Evolutionary conservation across 2,888 invertebrate species (phyloP).

Genomic region (Eurytoma adleriae): DNA sequence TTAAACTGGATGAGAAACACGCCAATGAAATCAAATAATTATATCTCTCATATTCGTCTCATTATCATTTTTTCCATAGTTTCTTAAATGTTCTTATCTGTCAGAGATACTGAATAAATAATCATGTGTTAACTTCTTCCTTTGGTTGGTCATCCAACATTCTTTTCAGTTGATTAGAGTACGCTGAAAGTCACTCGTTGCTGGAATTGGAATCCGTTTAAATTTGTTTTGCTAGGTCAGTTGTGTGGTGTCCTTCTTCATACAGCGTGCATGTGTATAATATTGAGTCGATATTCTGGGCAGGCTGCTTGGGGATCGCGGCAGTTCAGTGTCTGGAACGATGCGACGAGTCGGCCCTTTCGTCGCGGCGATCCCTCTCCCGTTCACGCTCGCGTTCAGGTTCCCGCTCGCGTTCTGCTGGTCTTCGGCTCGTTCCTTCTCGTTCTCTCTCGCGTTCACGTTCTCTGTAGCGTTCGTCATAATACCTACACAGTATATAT

Average conservation of each 20-base stretch:
- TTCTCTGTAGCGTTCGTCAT: constrained; percentile 91
- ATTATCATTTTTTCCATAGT: constrained; percentile 10
- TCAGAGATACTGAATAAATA: constrained; percentile 54
- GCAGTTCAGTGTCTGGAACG: constrained; percentile 82
- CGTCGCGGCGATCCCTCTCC: constrained; percentile 82
- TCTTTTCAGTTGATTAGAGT: constrained; percentile 45
- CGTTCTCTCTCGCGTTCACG: constrained; percentile 79
- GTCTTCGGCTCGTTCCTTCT: constrained; percentile 78
- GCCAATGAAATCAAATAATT: constrained; percentile 48
- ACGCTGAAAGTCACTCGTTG: constrained; percentile 35
- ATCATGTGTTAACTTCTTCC: constrained; percentile 47
- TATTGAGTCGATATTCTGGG: too few relatives aligned
- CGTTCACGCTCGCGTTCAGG: constrained; percentile 82
- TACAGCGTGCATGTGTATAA: too few relatives aligned
- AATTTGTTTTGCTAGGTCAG: too few relatives aligned
- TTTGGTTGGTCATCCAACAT: constrained; percentile 50
- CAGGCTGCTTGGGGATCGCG: neutral
- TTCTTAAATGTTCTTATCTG: constrained; percentile 2
- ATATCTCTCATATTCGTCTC: constrained; percentile 42
- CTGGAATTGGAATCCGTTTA: neutral
- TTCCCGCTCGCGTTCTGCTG: constrained; percentile 80
- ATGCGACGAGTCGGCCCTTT: constrained; percentile 79
- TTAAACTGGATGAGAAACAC: constrained; percentile 41
- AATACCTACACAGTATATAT: constrained; percentile 81
- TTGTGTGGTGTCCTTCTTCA: too few relatives aligned